phyloP scores from a whole-genome alignment of 2,888 invertebrate species.

The Beris morrisii region DNA sequence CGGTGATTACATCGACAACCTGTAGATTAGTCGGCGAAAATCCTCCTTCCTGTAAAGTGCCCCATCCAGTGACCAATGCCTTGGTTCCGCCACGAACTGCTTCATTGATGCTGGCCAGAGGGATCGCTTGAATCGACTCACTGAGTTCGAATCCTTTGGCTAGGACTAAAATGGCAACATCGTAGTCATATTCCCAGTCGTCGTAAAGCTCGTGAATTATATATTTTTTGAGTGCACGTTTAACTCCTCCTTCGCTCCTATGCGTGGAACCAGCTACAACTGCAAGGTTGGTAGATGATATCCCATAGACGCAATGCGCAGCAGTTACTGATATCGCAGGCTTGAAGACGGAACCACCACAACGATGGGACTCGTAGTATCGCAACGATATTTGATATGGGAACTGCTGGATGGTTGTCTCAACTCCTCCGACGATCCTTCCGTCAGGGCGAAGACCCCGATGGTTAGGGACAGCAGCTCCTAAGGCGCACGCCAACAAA shows the following conservation, averaged over 20 bases:
- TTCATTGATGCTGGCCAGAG: constrained; percentile 47
- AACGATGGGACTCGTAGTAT: constrained; percentile 53
- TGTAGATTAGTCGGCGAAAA: constrained; percentile 47
- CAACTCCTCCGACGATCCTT: constrained; percentile 33
- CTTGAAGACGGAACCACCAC: constrained; percentile 59
- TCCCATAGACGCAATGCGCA: constrained; percentile 58
- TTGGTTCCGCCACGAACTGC: background rate
- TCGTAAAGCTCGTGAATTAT: constrained; percentile 56
- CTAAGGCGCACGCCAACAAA: too few relatives aligned
- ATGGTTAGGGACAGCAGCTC: constrained; percentile 2
- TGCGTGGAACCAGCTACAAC: constrained; percentile 58
- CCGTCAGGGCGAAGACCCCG: constrained; percentile 16
- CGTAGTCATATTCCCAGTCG: constrained; percentile 56
- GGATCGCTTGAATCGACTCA: constrained; percentile 51
- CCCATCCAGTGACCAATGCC: constrained; percentile 28
- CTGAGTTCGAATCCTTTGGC: constrained; percentile 53
- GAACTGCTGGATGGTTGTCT: constrained; percentile 9
- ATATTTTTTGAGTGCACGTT: constrained; percentile 53
- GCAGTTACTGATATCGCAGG: constrained; percentile 57
- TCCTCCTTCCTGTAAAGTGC: constrained; percentile 42
- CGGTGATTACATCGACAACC: constrained; percentile 56
- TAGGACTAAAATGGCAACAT: constrained; percentile 59
- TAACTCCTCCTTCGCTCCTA: constrained; percentile 47
- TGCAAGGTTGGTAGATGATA: background rate
- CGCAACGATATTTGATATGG: constrained; percentile 27